Evolutionary conservation across 2,113 vertebrate genomes (phyloP), one percentile per base, ranked within the genome.

Genomic region (Butastur rufipennis): DNA sequence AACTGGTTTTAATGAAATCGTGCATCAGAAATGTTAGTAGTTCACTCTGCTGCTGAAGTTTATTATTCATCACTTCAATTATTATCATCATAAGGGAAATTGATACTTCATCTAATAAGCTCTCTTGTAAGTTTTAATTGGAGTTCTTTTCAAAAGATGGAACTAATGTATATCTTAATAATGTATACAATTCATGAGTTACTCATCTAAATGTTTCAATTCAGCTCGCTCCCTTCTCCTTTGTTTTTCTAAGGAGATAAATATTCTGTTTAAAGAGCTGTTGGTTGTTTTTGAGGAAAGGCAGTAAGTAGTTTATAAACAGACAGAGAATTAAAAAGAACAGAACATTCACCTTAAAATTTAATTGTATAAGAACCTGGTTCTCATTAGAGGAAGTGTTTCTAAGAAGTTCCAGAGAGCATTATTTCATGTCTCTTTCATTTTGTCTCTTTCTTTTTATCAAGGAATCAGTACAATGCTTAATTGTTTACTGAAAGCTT

Each of bases 341-440:
- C 86, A 97, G 95, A 97, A 93, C 92, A 88, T 83, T 86, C 95
- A 92, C 55, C 63, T 90, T 86, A 56, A 89, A 95, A 97, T 97
- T 88, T 81, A 96, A 95, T 97, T 96, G 61, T 84, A 3, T 79
- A 84, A 91, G 86, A 92, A 92, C 52, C 92, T 96, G 94, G 84
- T 95, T 96, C 94, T 91, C 80, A 95, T 97, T 95, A 97, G n/a
- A 73, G 26, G 19, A 86, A 89, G 40, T 65, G 43, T 85, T 97
- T 96, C 94, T 95, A 92, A 93, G 96, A 95, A 95, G 86, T 85
- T 84, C 77, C 77, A 96, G 88, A 79, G 18, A 84, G 65, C 43
- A 52, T 92, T 86, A 92, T 12, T 93, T 52, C 72, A 61, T 81
- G 52, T 84, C 84, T 94, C 93, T 91, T 84, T 92, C 78, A 95